Base-by-base conservation (phyloP, 2,888 invertebrate genomes). In the Toxonevra muliebris region DNA sequence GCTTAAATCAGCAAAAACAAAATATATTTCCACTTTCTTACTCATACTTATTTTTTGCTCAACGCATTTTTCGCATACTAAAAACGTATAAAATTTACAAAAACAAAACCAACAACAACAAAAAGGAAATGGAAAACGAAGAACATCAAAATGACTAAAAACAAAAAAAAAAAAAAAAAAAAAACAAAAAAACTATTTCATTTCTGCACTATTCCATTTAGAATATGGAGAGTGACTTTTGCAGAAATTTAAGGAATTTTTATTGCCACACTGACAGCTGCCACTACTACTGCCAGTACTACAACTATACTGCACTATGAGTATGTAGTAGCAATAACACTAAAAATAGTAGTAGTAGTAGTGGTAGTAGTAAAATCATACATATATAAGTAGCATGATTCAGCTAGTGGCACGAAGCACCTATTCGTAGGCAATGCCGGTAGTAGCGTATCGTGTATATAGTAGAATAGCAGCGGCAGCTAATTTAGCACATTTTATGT, bases 161-260 rank as follows among this genome's bases (percentile, higher is more conserved):
- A 17, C 61, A 30, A n/a, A 20, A 45, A 20, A 20, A 61, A 20
- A n/a, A 45, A 61, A 61, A 50, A 20, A 48, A 3, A 0, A 48
- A 19, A 8, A 10, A 17, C 30, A 55, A 19, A 17, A 30, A 30
- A 4, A 13, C 50, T 13, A 48, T 48, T 48, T 7, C 15, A 3
- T n/a, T 48, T 15, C 50, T 48, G 8, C 50, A 13, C n/a, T 8
- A 48, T 15, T 30, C 30, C 30, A 30, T 30, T 30, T 30, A 30
- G 30, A 30, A 30, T 7, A 30, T n/a, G 7, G 7, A 30, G 30
- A 64, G 45, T 69, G 69, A 55, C 69, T 70, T 65, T 60, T 71
- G 62, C 61, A 65, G 71, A 70, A 69, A 72, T 74, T 71, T 68
- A 63, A 70, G 67, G 71, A 72, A 74, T 72, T 70, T 74, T 72